Evolutionary conservation across 2,797 vertebrate species (phyloP).

Genomic region (Halcyon chelicuti): DNA sequence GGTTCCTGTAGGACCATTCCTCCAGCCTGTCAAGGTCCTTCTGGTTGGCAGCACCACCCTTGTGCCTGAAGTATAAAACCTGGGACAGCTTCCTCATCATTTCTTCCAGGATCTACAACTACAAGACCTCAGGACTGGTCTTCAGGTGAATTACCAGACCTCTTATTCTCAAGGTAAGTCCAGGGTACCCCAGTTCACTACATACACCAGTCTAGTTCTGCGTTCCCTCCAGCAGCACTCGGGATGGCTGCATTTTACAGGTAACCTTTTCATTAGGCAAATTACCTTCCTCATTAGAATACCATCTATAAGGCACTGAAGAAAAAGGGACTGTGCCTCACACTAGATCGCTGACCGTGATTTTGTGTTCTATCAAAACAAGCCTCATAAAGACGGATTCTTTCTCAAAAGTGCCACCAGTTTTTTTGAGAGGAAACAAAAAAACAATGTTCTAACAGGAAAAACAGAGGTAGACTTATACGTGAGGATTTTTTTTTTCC

Average conservation of each 20-base stretch:
- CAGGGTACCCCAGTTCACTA: background rate
- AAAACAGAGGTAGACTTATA: background rate
- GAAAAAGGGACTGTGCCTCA: background rate
- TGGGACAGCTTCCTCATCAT: background rate
- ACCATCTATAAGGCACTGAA: background rate
- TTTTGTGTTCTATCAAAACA: background rate
- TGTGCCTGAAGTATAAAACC: background rate
- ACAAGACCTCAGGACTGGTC: background rate
- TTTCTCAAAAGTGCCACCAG: background rate
- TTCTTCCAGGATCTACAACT: background rate
- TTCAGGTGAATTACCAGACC: background rate
- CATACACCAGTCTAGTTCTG: no score
- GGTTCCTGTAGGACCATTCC: background rate
- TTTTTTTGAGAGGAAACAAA: background rate
- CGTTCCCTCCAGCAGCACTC: background rate
- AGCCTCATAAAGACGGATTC: background rate
- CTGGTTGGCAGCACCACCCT: background rate
- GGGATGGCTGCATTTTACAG: background rate
- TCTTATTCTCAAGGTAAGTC: background rate
- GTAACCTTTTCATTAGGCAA: background rate
- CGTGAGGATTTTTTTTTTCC: background rate
- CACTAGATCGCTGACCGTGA: rapidly evolving
- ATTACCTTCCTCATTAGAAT: background rate
- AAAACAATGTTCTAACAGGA: background rate
- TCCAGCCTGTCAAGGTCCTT: background rate